These are phyloP conservation scores for Gymnogyps californianus DNA, from an alignment of 2,113 vertebrate genomes.

Conservation along the genomic window DNA sequence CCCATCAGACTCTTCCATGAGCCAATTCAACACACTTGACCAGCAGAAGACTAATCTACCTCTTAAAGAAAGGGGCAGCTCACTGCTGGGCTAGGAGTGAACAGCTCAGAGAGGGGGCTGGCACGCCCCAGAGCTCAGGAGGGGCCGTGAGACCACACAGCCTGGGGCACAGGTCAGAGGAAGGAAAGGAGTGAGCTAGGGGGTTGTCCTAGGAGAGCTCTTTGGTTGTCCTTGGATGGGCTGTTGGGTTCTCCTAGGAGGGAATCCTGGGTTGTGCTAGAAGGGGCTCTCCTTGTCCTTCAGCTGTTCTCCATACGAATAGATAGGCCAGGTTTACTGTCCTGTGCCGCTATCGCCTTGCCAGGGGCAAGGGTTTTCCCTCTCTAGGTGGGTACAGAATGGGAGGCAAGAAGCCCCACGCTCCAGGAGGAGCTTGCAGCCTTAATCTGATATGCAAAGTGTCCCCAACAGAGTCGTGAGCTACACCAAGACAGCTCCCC, in stretches of 20 bases:
- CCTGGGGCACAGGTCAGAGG: not conserved
- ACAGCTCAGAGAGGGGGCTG: not conserved
- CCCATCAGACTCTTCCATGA: not conserved
- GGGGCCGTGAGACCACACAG: not conserved
- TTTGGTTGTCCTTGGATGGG: not conserved
- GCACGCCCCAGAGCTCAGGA: not conserved
- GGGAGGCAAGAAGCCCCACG: not conserved
- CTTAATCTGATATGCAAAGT: not conserved
- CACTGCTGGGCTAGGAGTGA: not conserved
- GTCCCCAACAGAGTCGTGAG: fast-evolving
- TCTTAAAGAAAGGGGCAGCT: not conserved
- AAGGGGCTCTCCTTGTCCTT: not conserved
- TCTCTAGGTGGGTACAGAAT: not conserved
- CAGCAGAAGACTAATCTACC: not conserved
- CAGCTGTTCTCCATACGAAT: not conserved
- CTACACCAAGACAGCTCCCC: not conserved
- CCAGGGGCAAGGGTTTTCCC: not conserved
- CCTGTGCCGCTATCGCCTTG: not conserved
- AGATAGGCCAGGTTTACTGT: not conserved
- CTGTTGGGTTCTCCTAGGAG: not conserved
- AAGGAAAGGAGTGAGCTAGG: not conserved
- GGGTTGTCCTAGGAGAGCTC: not conserved
- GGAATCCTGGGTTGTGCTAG: not conserved
- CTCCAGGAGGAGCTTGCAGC: not conserved
- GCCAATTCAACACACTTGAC: not conserved